Conservation (phyloP, 1,140 invertebrate genomes). For the Globodera rostochiensis region DNA sequence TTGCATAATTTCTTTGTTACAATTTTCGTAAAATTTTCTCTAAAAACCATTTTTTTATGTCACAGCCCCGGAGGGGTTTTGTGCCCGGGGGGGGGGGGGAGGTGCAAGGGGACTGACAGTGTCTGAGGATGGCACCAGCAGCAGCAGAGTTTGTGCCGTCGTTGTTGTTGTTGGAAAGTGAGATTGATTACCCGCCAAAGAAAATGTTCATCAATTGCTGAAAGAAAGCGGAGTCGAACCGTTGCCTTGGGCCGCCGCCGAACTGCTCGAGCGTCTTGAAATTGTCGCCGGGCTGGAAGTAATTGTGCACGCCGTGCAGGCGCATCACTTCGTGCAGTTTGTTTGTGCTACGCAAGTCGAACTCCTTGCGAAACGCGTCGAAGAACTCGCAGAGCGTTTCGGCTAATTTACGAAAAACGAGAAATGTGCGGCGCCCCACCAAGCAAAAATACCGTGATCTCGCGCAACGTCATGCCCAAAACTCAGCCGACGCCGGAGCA, state of each 20-base stretch:
- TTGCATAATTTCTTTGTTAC: no score
- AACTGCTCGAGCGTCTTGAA: slow-evolving; percentile 40
- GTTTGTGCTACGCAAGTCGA: slow-evolving; percentile 36
- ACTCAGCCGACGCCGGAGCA: slow-evolving; percentile 41
- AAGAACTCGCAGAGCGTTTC: slow-evolving; percentile 51
- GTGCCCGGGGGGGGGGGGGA: no score
- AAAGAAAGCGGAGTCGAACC: slow-evolving; percentile 51
- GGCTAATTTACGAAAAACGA: slow-evolving; percentile 32
- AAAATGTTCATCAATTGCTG: slow-evolving; percentile 40
- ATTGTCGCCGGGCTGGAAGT: slow-evolving; percentile 47
- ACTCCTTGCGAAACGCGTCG: slow-evolving; percentile 47
- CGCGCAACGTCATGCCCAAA: slow-evolving; percentile 50
- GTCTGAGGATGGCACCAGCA: no score
- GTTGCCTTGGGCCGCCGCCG: slow-evolving; percentile 25
- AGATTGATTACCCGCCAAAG: background rate
- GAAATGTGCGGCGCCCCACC: no score
- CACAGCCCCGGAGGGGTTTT: no score
- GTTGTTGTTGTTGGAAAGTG: background rate
- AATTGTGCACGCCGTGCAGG: slow-evolving; percentile 51
- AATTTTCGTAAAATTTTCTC: no score
- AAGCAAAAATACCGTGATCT: slow-evolving; percentile 38
- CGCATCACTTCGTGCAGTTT: slow-evolving; percentile 55
- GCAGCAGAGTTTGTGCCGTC: background rate
- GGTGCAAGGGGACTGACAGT: no score
- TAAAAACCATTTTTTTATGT: no score